phyloP scores from a whole-genome alignment of 2,113 vertebrate species.

The Zosterops japonicus region DNA sequence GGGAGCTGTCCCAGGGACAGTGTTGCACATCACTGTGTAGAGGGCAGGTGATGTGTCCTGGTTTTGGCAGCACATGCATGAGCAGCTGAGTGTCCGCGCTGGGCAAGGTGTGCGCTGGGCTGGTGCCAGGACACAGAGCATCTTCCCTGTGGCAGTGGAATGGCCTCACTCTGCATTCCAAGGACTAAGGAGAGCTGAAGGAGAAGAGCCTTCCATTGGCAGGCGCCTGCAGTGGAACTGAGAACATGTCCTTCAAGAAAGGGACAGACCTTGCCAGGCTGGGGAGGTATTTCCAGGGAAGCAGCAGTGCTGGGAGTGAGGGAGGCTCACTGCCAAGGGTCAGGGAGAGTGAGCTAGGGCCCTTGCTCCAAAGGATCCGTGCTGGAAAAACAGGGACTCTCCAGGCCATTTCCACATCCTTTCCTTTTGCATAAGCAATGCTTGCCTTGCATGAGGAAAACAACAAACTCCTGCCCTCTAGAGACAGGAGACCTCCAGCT shows the following conservation, averaged over 20 bases:
- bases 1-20: neutral
- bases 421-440: constrained; percentile 33
- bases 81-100: neutral
- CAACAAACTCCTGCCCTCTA: constrained; percentile 68
- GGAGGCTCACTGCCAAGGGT: neutral
- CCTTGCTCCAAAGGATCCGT: neutral
- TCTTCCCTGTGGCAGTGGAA: constrained; percentile 22
- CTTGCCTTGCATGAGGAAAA: constrained; percentile 21
- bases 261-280: neutral
- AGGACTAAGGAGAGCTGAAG: neutral
- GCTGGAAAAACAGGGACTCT: neutral
- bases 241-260: neutral
- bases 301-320: neutral
- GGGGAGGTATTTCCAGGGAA: neutral
- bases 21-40: fast-evolving
- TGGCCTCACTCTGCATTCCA: neutral
- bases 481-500: constrained; percentile 68
- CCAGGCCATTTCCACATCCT: constrained; percentile 21
- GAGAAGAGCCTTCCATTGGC: neutral
- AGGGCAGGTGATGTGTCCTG: neutral
- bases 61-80: fast-evolving
- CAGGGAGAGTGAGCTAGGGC: neutral
- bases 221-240: neutral
- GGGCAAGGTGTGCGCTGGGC: neutral
- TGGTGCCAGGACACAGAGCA: neutral